Evolutionary conservation across 2,888 invertebrate species (phyloP).

Genomic region (Eupithecia abbreviata): DNA sequence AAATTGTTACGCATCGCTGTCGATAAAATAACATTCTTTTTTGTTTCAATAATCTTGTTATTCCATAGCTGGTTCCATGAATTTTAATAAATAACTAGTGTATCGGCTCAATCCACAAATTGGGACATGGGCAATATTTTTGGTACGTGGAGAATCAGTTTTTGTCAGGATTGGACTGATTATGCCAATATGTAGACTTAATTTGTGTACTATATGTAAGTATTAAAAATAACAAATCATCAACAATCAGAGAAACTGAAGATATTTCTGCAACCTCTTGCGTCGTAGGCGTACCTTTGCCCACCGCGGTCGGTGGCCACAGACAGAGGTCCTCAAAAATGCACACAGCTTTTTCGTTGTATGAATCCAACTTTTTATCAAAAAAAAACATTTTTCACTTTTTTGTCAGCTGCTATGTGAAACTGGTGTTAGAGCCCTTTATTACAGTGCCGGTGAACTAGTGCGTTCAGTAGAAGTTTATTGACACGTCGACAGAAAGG

Average conservation of each 20-base stretch:
- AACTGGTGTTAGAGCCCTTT: neutral
- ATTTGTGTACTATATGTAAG: too few relatives aligned
- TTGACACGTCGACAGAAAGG: conserved; percentile 37
- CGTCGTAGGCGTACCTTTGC: too few relatives aligned
- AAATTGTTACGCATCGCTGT: conserved; percentile 20
- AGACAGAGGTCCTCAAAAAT: too few relatives aligned
- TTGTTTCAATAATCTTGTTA: conserved; percentile 17
- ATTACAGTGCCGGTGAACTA: conserved; percentile 6
- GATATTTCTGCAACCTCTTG: too few relatives aligned
- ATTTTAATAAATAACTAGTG: conserved; percentile 5
- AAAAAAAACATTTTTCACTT: neutral
- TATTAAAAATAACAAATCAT: too few relatives aligned
- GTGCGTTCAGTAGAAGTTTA: conserved; percentile 32
- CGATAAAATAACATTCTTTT: conserved; percentile 21
- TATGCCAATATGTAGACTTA: neutral
- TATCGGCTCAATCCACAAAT: conserved; percentile 2
- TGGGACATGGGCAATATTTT: neutral
- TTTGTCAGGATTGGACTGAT: neutral
- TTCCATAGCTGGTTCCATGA: conserved; percentile 3
- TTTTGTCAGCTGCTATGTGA: neutral
- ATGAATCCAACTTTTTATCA: neutral
- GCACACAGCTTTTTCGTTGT: too few relatives aligned
- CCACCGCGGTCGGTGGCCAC: too few relatives aligned
- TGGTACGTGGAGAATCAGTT: neutral
- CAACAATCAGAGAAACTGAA: too few relatives aligned